Evolutionary conservation across 2,797 vertebrate genomes (phyloP), one percentile per base, ranked within the genome.

Genomic region (Lithobates sylvaticus): DNA sequence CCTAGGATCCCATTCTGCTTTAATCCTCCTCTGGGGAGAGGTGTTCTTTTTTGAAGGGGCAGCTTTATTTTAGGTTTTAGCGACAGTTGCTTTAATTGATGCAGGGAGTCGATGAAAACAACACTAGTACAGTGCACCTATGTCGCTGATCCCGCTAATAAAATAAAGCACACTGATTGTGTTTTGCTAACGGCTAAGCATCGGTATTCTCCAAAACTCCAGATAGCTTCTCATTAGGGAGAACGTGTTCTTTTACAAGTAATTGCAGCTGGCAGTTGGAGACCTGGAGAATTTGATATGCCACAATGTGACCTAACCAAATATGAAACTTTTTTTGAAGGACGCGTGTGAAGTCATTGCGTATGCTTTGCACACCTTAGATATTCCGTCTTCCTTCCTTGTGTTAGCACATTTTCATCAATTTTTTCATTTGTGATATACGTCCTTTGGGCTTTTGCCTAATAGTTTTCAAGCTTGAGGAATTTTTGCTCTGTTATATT

Each of bases 191-290:
- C 93, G 95, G 96, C 95, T 94, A 94, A 94, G 94, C 93, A 95
- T 91, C 93, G 94, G 95, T 95, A 93, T 93, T 93, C 94, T 95
- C 89, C 92, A 93, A 94, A 94, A 90, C 90, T 95, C 94, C 94
- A 88, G 87, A 93, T 94, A 94, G 94, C 89, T 91, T 94, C 94
- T 96, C 95, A 94, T 84, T 8, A 89, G 95, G 95, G 96, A 95
- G 94, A 95, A 96, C 94, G 94, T 95, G 95, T 96, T 96, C 95
- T 96, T 96, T 96, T 96, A 95, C 93, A 96, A 95, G 95, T 97
- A 97, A 97, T 97, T 97, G 94, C 95, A 96, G 96, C 95, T 96
- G 95, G 96, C 97, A 97, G 95, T 94, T 93, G 91, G 95, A 93
- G 94, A 96, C 94, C 93, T 94, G 89, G 90, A 95, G 93, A 95